These are phyloP conservation scores for Palythoa heliodiscus DNA, from an alignment of 92 coral and sea anemone genomes.

Conservation along the genomic window DNA sequence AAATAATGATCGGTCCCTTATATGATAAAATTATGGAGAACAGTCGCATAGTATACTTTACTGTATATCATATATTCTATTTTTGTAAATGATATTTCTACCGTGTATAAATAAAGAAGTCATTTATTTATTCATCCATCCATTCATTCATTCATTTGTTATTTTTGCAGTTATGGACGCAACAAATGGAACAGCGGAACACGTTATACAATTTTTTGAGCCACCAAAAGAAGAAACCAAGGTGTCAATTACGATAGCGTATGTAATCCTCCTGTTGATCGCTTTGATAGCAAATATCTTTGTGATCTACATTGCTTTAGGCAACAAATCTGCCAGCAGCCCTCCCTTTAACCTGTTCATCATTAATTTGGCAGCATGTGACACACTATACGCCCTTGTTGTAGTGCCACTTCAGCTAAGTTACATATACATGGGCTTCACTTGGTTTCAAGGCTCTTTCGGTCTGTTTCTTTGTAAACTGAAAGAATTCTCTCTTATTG, in stretches of 20 bases:
- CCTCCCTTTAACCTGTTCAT: conserved; percentile 21
- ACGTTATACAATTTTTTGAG: background rate
- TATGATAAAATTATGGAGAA: too few species aligned
- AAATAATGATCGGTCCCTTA: too few species aligned
- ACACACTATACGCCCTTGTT: background rate
- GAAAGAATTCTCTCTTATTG: conserved; percentile 14
- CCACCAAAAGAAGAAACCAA: conserved; percentile 12
- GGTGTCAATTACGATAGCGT: conserved; percentile 6
- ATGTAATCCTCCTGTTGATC: background rate
- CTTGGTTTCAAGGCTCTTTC: conserved; percentile 11
- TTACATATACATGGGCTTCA: conserved; percentile 6
- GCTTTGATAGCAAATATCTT: conserved; percentile 13
- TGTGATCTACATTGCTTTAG: background rate
- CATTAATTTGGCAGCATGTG: conserved; percentile 28
- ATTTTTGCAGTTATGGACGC: conserved; percentile 15
- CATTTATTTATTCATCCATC: too few species aligned
- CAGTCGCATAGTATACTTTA: too few species aligned
- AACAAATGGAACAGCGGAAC: conserved; percentile 4
- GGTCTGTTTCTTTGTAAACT: conserved; percentile 26
- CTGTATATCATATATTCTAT: too few species aligned
- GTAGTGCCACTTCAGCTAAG: background rate
- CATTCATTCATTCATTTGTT: background rate
- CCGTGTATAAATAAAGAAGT: too few species aligned
- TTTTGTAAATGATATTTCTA: too few species aligned
- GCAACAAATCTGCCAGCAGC: background rate